Percentiles rank a stretch among this genome's conserved stretches.
Conservation (phyloP, 2,113 vertebrate species). For the Alaudala cheleensis region DNA sequence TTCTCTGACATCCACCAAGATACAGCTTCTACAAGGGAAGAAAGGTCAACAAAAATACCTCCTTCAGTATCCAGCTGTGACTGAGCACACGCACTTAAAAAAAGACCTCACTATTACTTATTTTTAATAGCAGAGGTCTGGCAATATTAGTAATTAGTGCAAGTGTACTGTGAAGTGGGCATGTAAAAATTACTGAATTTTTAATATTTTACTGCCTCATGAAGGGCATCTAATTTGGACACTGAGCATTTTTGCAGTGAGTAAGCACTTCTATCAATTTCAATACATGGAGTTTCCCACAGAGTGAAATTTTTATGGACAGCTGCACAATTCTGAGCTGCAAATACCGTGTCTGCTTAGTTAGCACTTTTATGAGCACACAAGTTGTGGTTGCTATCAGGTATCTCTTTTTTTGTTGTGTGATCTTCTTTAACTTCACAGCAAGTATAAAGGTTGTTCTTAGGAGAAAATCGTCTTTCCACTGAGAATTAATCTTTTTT, state of each 20-base stretch:
- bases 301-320: neutral
- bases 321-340: neutral
- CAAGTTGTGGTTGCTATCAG: neutral
- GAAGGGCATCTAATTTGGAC: neutral
- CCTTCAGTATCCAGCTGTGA: neutral
- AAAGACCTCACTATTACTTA: neutral
- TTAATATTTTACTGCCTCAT: neutral
- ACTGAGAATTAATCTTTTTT: constrained; percentile 42
- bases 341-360: neutral
- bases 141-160: neutral
- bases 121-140: neutral
- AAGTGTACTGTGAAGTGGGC: neutral
- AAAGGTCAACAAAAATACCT: neutral
- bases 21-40: fast-evolving
- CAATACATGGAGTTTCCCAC: neutral
- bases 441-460: neutral
- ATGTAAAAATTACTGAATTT: neutral
- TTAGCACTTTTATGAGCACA: constrained; percentile 3
- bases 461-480: constrained; percentile 42
- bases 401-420: constrained; percentile 31
- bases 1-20: neutral
- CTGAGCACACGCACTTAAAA: neutral
- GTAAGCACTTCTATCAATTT: constrained; percentile 1
- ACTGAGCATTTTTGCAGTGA: neutral
- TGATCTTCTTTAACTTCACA: constrained; percentile 30